These are phyloP conservation scores for Fissipunctia ypsillon DNA, from an alignment of 2,888 invertebrate genomes.

Conservation along the genomic window DNA sequence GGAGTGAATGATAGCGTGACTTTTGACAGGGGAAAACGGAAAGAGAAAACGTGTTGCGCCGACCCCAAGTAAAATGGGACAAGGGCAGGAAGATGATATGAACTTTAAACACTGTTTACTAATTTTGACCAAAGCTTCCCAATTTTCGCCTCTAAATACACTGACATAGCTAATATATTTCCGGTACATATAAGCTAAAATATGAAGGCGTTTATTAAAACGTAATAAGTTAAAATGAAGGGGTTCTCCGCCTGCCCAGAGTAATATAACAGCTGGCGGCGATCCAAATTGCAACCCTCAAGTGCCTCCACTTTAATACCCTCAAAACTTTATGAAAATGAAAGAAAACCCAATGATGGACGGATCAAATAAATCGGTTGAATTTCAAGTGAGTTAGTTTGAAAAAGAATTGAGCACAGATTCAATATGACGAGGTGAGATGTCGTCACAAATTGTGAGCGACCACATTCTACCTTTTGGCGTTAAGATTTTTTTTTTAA, in stretches of 20 bases:
- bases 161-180: conserved; percentile 13
- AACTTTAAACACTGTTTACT: neutral
- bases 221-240: conserved; percentile 79
- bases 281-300: conserved; percentile 77
- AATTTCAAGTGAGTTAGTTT: conserved; percentile 4
- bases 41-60: too few relatives aligned
- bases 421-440: neutral
- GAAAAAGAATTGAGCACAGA: neutral
- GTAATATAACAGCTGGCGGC: conserved; percentile 78
- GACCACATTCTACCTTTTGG: too few relatives aligned
- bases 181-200: conserved; percentile 33
- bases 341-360: conserved; percentile 69
- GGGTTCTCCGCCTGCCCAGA: conserved; percentile 68
- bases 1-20: too few relatives aligned
- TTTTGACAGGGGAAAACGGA: too few relatives aligned
- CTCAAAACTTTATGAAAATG: conserved; percentile 84
- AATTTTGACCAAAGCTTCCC: neutral
- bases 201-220: conserved; percentile 75
- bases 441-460: too few relatives aligned
- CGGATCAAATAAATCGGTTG: conserved; percentile 26
- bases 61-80: too few relatives aligned
- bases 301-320: conserved; percentile 81
- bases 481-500: too few relatives aligned
- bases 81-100: too few relatives aligned
- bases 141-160: neutral